These are phyloP conservation scores for Babylonia areolata DNA, from an alignment of 1,140 invertebrate genomes.

Conservation along the genomic window DNA sequence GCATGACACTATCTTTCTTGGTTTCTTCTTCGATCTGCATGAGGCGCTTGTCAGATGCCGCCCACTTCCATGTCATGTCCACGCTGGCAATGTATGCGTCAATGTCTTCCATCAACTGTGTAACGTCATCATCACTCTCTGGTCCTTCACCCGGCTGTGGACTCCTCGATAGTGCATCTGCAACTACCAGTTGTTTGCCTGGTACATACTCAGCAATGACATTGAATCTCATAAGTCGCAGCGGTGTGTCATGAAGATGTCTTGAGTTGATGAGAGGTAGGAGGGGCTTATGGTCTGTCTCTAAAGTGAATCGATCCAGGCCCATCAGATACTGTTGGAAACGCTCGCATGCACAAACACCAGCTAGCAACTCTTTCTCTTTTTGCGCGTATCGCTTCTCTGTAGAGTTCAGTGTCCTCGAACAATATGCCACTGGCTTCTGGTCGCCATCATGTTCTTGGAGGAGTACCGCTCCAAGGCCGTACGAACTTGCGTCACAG, in stretches of 20 bases:
- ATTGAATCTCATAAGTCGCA: conserved; percentile 43
- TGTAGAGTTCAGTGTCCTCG: conserved; percentile 64
- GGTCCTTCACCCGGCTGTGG: too few species aligned
- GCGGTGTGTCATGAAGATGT: conserved; percentile 38
- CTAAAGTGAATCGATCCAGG: conserved; percentile 52
- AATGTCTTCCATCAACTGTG: too few species aligned
- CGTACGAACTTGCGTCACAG: conserved; percentile 49
- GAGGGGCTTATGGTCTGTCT: conserved; percentile 71
- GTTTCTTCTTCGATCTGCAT: too few species aligned
- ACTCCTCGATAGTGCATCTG: conserved; percentile 47
- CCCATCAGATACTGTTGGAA: conserved; percentile 78
- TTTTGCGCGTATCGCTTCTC: conserved; percentile 77
- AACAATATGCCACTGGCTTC: conserved; percentile 50
- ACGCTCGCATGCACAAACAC: conserved; percentile 77
- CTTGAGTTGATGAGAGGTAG: conserved; percentile 54
- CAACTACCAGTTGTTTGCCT: conserved; percentile 45
- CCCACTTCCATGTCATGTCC: too few species aligned
- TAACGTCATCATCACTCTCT: too few species aligned
- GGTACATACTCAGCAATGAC: conserved; percentile 39
- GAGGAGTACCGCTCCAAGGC: conserved; percentile 47
- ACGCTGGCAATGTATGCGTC: too few species aligned
- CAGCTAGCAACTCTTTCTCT: conserved; percentile 78
- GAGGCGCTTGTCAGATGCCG: too few species aligned
- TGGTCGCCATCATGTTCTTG: conserved; percentile 39
- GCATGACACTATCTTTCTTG: too few species aligned